A percentile compares a stretch with the other conserved stretches of the same genome.
Conservation (phyloP, 2,113 vertebrate species). For the zebrafish (Danio rerio) region GRCz12tu NC_133185.1:42721001-42721500, state of each 20-base stretch:
- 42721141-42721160: conserved; percentile 63
- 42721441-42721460: too few relatives aligned
- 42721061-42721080: conserved; percentile 52
- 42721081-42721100: conserved; percentile 66
- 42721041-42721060: too few relatives aligned
- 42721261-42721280: not conserved
- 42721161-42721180: conserved; percentile 62
- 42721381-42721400: too few relatives aligned
- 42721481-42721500: too few relatives aligned
- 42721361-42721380: too few relatives aligned
- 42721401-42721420: too few relatives aligned
- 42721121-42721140: conserved; percentile 68
- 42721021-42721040: not conserved
- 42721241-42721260: not conserved
- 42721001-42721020: not conserved
- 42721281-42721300: not conserved
- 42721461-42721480: too few relatives aligned
- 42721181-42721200: conserved; percentile 31
- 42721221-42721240: not conserved
- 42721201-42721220: not conserved
- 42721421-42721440: too few relatives aligned
- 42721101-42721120: conserved; percentile 79
- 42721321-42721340: not conserved
- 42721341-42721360: too few relatives aligned
- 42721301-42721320: not conserved